Conservation (phyloP, 2,113 vertebrate species). For the Podiceps cristatus region DNA sequence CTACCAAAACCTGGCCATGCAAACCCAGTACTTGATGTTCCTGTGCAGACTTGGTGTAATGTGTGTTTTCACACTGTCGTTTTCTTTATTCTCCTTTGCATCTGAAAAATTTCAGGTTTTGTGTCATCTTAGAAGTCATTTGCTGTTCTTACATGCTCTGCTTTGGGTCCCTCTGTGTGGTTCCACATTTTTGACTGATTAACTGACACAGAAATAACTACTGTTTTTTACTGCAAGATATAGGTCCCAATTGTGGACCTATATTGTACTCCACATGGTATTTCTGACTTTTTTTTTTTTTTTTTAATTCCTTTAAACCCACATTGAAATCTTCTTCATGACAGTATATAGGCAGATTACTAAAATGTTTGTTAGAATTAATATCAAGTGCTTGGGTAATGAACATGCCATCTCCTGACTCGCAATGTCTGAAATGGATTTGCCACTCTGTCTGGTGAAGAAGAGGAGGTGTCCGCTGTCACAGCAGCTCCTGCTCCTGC, state of each 20-base stretch:
- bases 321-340: not conserved
- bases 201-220: not conserved
- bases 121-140: not conserved
- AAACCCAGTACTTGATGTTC: not conserved
- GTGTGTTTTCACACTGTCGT: not conserved
- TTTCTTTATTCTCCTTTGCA: not conserved
- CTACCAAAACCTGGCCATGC: too few species aligned
- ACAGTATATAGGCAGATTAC: not conserved
- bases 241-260: accelerated
- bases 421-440: not conserved
- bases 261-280: not conserved
- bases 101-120: not conserved
- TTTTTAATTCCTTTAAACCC: not conserved
- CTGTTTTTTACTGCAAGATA: not conserved
- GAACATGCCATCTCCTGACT: not conserved
- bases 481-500: not conserved
- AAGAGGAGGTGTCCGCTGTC: not conserved
- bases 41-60: not conserved
- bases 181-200: not conserved
- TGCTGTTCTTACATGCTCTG: accelerated
- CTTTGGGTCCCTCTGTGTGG: not conserved
- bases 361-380: not conserved
- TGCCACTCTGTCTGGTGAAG: not conserved
- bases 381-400: not conserved
- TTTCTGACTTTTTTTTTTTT: not conserved